Conservation (phyloP, 2,888 invertebrate genomes). For the Apamea monoglypha region DNA sequence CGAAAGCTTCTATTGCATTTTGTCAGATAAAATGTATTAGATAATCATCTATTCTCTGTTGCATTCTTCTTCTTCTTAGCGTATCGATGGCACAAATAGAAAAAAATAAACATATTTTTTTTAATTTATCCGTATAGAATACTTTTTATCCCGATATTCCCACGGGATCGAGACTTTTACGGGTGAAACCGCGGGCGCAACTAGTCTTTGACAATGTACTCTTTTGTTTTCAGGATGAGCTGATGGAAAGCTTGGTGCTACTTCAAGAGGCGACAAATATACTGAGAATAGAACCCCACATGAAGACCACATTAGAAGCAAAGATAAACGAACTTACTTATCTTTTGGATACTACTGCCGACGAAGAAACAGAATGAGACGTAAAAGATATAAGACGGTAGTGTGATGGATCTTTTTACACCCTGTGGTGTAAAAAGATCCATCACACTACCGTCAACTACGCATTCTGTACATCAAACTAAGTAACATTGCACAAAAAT, state of each 20-base stretch:
- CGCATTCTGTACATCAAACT: too few relatives aligned
- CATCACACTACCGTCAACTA: too few relatives aligned
- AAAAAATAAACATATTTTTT: too few relatives aligned
- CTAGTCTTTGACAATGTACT: not conserved
- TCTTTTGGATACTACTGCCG: slow-evolving; percentile 76
- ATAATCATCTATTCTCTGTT: not conserved
- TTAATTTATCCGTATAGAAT: too few relatives aligned
- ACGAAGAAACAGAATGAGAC: slow-evolving; percentile 39
- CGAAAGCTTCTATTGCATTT: slow-evolving; percentile 1
- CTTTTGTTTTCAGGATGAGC: slow-evolving; percentile 84
- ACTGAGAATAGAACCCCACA: slow-evolving; percentile 90
- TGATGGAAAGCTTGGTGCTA: slow-evolving; percentile 89
- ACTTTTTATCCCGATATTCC: not conserved
- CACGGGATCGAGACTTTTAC: not conserved
- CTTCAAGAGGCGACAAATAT: slow-evolving; percentile 91
- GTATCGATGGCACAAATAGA: too few relatives aligned
- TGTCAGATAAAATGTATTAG: not conserved
- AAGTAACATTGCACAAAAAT: too few relatives aligned
- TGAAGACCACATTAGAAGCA: slow-evolving; percentile 87
- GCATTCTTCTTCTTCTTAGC: too few relatives aligned
- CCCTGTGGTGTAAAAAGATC: too few relatives aligned
- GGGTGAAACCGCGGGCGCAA: not conserved
- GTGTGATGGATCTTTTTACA: too few relatives aligned
- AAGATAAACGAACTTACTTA: slow-evolving; percentile 85
- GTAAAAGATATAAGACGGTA: not conserved